Evolutionary conservation across 1,140 invertebrate species (phyloP).

Genomic region (Eueides isabella): DNA sequence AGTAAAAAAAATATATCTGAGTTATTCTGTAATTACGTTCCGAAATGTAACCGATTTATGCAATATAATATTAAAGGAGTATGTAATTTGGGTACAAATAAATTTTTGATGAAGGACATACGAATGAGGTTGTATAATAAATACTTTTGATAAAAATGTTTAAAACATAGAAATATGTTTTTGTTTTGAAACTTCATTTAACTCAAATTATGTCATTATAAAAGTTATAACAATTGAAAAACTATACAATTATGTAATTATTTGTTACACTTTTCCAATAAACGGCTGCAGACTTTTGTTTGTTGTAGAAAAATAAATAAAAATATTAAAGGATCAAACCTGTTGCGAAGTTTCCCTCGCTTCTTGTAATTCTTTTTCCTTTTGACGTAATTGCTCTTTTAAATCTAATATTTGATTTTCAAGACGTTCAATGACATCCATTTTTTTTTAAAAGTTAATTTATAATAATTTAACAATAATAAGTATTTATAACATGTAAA

Average conservation of each 20-base stretch:
- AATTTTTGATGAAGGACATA: neutral
- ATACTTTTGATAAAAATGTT: no score
- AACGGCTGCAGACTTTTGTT: no score
- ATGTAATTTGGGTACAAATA: neutral
- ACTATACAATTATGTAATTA: no score
- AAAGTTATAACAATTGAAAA: no score
- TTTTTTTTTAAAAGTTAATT: slow-evolving; percentile 23
- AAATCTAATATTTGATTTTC: slow-evolving; percentile 62
- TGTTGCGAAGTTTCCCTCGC: slow-evolving; percentile 49
- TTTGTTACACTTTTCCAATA: no score
- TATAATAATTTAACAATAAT: neutral
- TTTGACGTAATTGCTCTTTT: slow-evolving; percentile 53
- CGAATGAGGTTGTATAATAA: no score
- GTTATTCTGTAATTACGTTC: no score
- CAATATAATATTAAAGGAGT: no score
- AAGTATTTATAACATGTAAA: neutral
- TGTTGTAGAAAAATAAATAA: neutral
- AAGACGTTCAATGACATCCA: slow-evolving; percentile 56
- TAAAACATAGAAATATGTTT: no score
- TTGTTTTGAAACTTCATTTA: no score
- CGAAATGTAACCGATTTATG: no score
- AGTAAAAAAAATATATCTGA: neutral
- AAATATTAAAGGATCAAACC: slow-evolving; percentile 31
- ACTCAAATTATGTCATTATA: no score
- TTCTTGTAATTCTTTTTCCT: slow-evolving; percentile 57